Percentiles rank a stretch among this genome's conserved stretches.
phyloP scores from a whole-genome alignment of 2,888 invertebrate species.

The Cecidostiba fungosa region DNA sequence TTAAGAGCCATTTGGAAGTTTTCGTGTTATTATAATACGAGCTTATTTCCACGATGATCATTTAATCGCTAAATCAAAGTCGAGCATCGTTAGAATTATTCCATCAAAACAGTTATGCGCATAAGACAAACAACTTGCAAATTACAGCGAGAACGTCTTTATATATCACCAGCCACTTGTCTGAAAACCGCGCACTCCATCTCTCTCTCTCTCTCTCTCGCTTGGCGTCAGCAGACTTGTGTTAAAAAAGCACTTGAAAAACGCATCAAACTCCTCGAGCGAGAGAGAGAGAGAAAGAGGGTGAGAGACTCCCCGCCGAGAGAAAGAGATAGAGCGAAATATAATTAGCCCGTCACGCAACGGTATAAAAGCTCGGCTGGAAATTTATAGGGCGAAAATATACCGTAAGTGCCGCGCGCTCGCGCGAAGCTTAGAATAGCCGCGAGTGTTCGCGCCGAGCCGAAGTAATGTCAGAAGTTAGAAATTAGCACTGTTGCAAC shows the following conservation, averaged over 20 bases:
- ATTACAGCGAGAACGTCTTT: neutral
- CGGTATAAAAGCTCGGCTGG: constrained; percentile 54
- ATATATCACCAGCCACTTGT: neutral
- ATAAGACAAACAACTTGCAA: too few relatives aligned
- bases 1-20: neutral
- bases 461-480: constrained; percentile 77
- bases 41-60: neutral
- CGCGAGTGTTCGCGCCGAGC: constrained; percentile 20
- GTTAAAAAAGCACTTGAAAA: constrained; percentile 31
- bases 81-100: too few relatives aligned
- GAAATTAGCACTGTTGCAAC: constrained; percentile 78
- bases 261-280: constrained; percentile 49
- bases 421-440: constrained; percentile 4
- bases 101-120: too few relatives aligned
- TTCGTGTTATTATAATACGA: neutral
- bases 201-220: too few relatives aligned
- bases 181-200: neutral
- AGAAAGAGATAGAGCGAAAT: constrained; percentile 40
- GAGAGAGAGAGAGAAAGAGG: neutral
- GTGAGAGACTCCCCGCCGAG: neutral
- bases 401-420: constrained; percentile 43
- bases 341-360: constrained; percentile 63
- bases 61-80: neutral
- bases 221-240: too few relatives aligned
- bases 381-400: constrained; percentile 62